Percentiles rank a stretch among this genome's conserved stretches.
phyloP scores from a whole-genome alignment of 2,888 invertebrate genomes.

The Archips xylosteana region DNA sequence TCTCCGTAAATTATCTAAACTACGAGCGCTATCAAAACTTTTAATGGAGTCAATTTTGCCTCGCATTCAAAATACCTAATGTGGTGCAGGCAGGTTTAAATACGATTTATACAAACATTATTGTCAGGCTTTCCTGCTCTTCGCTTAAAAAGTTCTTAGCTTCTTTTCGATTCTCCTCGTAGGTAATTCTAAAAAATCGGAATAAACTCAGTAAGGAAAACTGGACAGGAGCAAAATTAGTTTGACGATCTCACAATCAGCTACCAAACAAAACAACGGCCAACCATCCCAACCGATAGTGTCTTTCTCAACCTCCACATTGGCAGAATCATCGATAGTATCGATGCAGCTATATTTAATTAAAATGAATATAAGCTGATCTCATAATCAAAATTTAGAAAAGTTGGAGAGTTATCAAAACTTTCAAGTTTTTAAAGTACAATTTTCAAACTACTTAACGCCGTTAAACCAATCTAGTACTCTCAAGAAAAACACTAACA shows the following conservation, averaged over 20 bases:
- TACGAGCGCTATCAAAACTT: constrained; percentile 82
- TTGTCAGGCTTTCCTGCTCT: constrained; percentile 56
- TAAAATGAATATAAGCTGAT: too few species aligned
- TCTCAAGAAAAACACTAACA: too few species aligned
- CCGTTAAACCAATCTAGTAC: background rate
- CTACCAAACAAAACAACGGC: too few species aligned
- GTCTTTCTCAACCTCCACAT: too few species aligned
- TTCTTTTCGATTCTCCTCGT: background rate
- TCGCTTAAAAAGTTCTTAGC: background rate
- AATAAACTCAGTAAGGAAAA: background rate
- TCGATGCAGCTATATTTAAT: too few species aligned
- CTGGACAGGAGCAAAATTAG: background rate
- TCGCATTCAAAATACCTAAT: constrained; percentile 80
- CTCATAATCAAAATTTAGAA: background rate
- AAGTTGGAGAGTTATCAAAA: background rate
- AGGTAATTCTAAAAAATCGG: too few species aligned
- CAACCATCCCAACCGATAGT: too few species aligned
- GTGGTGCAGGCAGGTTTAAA: constrained; percentile 63
- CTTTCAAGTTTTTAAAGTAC: background rate
- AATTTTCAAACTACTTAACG: too few species aligned
- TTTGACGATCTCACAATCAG: too few species aligned
- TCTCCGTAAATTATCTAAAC: constrained; percentile 82
- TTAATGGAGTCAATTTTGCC: constrained; percentile 84
- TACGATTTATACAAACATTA: constrained; percentile 77
- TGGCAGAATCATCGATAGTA: too few species aligned